These are phyloP conservation scores for Pentamera pediparva DNA, from an alignment of 53 echinoderm and acorn worm species.

Conservation along the genomic window DNA sequence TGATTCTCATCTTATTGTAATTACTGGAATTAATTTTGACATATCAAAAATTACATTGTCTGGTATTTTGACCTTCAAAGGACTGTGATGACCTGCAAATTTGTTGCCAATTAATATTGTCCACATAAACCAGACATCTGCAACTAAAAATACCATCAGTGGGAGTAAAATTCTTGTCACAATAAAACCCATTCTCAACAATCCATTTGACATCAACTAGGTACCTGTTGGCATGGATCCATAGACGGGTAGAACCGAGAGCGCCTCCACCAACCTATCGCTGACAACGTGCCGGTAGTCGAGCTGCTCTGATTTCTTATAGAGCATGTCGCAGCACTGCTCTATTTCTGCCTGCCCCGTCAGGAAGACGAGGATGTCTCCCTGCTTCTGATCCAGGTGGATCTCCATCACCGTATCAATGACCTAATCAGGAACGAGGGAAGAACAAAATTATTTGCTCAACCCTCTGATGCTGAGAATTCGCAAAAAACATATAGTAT, in stretches of 20 bases:
- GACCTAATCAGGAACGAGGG: conserved; percentile 34
- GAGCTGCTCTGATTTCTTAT: conserved; percentile 68
- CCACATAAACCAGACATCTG: not conserved
- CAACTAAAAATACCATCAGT: not conserved
- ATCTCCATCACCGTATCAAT: conserved; percentile 90
- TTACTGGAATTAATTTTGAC: too few relatives aligned
- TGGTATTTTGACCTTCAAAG: not conserved
- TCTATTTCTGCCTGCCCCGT: conserved; percentile 96
- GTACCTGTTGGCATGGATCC: conserved; percentile 95
- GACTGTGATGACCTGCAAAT: not conserved
- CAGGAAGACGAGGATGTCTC: conserved; percentile 87
- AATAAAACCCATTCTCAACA: too few relatives aligned
- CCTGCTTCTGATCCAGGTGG: conserved; percentile 82
- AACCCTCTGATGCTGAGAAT: too few relatives aligned
- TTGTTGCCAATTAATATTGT: not conserved
- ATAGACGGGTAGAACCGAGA: conserved; percentile 86
- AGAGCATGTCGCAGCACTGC: conserved; percentile 66
- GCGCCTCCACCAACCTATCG: conserved; percentile 63
- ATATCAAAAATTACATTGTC: too few relatives aligned
- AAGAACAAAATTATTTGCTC: too few relatives aligned
- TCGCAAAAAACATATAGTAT: too few relatives aligned
- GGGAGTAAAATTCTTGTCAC: not conserved
- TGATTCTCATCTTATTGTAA: too few relatives aligned
- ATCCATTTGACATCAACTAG: too few relatives aligned
- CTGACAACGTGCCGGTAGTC: conserved; percentile 79